Evolutionary conservation across 2,797 vertebrate genomes (phyloP).

Genomic region (Tolypeutes matacus): DNA sequence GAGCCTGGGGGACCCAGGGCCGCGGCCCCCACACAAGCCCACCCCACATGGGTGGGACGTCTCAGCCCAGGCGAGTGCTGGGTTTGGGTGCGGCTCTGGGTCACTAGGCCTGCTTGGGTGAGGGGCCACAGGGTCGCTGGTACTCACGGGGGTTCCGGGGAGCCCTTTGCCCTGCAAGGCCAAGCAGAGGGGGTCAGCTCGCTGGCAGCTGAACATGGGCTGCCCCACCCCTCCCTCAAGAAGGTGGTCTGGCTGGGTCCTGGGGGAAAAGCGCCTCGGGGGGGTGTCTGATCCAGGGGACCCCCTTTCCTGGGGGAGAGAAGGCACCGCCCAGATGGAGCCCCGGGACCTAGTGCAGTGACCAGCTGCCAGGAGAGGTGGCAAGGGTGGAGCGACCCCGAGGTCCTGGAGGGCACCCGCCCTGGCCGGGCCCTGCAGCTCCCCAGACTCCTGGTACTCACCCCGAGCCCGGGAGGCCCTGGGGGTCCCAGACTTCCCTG

Average conservation of each 20-base stretch:
- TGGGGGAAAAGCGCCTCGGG: rapidly evolving
- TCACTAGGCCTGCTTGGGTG: rapidly evolving
- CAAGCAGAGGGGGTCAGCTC: constrained; percentile 39
- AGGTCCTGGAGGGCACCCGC: not conserved
- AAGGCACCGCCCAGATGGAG: not conserved
- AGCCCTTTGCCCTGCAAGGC: constrained; percentile 95
- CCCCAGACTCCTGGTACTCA: constrained; percentile 89
- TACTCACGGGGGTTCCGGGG: constrained; percentile 96
- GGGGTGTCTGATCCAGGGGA: no score
- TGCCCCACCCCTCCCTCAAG: not conserved
- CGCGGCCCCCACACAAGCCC: not conserved
- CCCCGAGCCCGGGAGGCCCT: constrained; percentile 94
- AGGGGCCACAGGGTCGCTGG: rapidly evolving
- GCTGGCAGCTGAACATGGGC: not conserved
- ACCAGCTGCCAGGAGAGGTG: not conserved
- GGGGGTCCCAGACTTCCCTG: constrained; percentile 95
- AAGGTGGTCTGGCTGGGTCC: not conserved
- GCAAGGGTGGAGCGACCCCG: no score
- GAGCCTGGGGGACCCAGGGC: not conserved
- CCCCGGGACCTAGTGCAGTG: not conserved
- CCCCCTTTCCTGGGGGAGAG: not conserved
- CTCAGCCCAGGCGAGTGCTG: not conserved
- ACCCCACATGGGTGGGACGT: not conserved
- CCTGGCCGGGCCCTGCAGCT: not conserved
- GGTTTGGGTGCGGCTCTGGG: not conserved